Conservation (phyloP, 1,140 invertebrate species). For the Drosophila tropicalis region DNA sequence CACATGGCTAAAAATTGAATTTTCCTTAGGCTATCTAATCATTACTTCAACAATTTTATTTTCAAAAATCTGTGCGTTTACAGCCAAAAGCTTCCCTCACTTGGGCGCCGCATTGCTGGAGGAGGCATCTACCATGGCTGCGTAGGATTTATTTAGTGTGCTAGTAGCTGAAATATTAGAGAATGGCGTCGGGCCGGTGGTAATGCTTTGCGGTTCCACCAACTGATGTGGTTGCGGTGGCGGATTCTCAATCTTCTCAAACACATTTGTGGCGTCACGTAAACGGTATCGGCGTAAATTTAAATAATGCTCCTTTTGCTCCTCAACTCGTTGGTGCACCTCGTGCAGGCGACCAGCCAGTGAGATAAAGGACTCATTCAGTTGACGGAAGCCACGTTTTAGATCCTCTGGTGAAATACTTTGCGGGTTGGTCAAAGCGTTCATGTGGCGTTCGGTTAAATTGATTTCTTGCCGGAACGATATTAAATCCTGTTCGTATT, state of each 20-base stretch:
- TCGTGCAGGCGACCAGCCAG: conserved; percentile 92
- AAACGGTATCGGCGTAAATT: conserved; percentile 91
- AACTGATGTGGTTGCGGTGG: conserved; percentile 39
- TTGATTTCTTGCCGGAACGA: conserved; percentile 89
- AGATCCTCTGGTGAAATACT: conserved; percentile 88
- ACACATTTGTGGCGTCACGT: conserved; percentile 91
- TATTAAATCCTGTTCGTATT: conserved; percentile 89
- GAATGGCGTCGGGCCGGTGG: conserved; percentile 86
- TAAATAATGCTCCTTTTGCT: conserved; percentile 92
- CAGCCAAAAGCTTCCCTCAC: conserved; percentile 5
- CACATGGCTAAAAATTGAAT: not conserved
- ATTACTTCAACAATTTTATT: conserved; percentile 8
- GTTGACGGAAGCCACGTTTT: conserved; percentile 87
- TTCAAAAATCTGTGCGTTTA: not conserved
- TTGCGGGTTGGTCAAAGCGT: conserved; percentile 87
- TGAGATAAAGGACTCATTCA: conserved; percentile 93
- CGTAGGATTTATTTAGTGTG: conserved; percentile 69
- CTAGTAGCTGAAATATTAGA: conserved; percentile 79
- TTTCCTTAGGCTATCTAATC: not conserved
- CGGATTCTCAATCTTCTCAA: conserved; percentile 84
- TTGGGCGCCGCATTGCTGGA: conserved; percentile 51
- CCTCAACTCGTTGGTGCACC: conserved; percentile 89
- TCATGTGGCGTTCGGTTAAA: conserved; percentile 89
- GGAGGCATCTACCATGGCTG: conserved; percentile 42
- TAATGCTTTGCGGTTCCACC: conserved; percentile 77